These are phyloP conservation scores for Drosophila antonietae DNA, from an alignment of 2,888 invertebrate genomes.

Conservation along the genomic window DNA sequence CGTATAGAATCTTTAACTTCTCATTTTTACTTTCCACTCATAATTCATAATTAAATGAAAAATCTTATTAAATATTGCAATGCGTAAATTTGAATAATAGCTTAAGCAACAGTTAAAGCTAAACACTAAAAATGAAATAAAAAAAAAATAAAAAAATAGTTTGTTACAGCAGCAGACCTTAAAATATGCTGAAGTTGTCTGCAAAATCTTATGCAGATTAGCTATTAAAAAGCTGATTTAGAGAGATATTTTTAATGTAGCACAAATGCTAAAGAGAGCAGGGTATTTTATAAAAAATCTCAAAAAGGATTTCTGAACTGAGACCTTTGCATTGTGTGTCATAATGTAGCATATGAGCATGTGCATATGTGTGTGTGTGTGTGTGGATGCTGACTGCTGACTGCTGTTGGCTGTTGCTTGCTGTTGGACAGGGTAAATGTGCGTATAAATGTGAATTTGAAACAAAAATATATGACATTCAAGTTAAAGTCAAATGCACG, in stretches of 20 bases:
- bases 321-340: constrained; percentile 50
- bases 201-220: neutral
- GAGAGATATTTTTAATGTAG: neutral
- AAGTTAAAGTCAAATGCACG: constrained; percentile 72
- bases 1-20: neutral
- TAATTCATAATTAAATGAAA: neutral
- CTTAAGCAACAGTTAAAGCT: neutral
- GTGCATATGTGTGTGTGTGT: neutral
- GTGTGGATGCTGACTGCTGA: neutral
- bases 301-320: constrained; percentile 24
- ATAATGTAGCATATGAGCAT: constrained; percentile 16
- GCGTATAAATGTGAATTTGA: constrained; percentile 33
- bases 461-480: constrained; percentile 63
- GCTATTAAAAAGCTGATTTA: neutral
- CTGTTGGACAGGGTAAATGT: neutral
- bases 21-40: neutral
- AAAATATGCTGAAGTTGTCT: neutral
- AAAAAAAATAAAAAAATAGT: no score
- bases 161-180: no score
- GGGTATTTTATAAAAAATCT: constrained; percentile 6
- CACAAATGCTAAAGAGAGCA: neutral
- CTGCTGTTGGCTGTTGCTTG: neutral
- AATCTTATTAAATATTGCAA: neutral
- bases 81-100: neutral
- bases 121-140: no score